These are phyloP conservation scores for Phengaris arion DNA, from an alignment of 2,888 invertebrate species.

Conservation along the genomic window DNA sequence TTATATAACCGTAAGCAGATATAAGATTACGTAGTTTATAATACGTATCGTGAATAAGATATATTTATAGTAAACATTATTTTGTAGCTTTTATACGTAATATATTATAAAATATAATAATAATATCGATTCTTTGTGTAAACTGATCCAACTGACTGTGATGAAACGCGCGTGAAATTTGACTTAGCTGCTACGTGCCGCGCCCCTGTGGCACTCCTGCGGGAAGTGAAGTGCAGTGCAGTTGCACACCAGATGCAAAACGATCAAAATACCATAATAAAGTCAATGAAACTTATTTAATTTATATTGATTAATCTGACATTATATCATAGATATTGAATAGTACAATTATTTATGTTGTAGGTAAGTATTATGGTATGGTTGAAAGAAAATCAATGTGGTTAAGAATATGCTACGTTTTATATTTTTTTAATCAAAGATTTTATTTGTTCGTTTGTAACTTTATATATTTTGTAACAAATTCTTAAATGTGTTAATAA, in stretches of 20 bases:
- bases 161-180: constrained; percentile 18
- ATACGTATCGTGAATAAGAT: neutral
- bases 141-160: constrained; percentile 25
- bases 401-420: neutral
- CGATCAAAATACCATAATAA: constrained; percentile 3
- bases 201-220: neutral
- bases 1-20: constrained; percentile 4
- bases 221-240: neutral
- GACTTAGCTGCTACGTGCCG: constrained; percentile 4
- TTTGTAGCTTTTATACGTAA: constrained; percentile 14
- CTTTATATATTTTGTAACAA: constrained; percentile 16
- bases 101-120: neutral
- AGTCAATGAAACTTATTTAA: neutral
- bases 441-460: constrained; percentile 21
- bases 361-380: constrained; percentile 28
- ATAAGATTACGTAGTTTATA: neutral
- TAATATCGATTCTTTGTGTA: constrained; percentile 2
- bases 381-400: neutral
- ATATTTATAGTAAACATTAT: constrained; percentile 3
- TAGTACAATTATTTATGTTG: constrained; percentile 14
- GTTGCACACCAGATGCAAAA: neutral
- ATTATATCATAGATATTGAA: constrained; percentile 12
- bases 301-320: neutral
- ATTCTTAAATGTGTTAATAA: constrained; percentile 7
- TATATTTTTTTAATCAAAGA: constrained; percentile 10